These are phyloP conservation scores for Conistra vaccinii DNA, from an alignment of 2,888 invertebrate species.

Conservation along the genomic window DNA sequence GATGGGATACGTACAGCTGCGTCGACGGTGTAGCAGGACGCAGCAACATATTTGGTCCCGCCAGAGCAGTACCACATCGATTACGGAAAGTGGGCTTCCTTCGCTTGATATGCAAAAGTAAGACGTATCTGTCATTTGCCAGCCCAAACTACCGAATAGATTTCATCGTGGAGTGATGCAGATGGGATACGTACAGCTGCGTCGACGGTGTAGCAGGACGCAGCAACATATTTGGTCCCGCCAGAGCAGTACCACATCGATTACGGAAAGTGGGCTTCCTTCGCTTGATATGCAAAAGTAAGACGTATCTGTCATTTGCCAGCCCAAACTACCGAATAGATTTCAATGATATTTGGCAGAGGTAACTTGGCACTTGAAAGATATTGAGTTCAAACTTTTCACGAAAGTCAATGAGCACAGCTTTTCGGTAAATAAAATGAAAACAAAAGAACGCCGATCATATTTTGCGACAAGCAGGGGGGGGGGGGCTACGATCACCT, in stretches of 20 bases:
- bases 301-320: background rate
- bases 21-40: too few species aligned
- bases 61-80: too few species aligned
- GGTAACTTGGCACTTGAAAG: slow-evolving; percentile 17
- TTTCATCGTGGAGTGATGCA: too few species aligned
- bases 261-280: too few species aligned
- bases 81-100: too few species aligned
- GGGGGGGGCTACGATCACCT: too few species aligned
- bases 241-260: too few species aligned
- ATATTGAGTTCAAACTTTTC: background rate
- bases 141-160: slow-evolving; percentile 7
- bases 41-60: too few species aligned
- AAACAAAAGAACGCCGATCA: background rate
- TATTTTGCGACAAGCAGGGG: background rate
- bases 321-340: slow-evolving; percentile 7
- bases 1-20: too few species aligned
- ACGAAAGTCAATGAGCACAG: background rate
- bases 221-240: too few species aligned
- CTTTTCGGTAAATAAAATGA: slow-evolving; percentile 3
- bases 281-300: background rate
- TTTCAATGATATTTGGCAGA: slow-evolving; percentile 31
- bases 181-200: too few species aligned
- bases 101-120: background rate
- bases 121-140: background rate
- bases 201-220: too few species aligned